These are phyloP conservation scores for Pocillopora meandrina DNA, from an alignment of 92 coral and sea anemone species.

Conservation along the genomic window DNA sequence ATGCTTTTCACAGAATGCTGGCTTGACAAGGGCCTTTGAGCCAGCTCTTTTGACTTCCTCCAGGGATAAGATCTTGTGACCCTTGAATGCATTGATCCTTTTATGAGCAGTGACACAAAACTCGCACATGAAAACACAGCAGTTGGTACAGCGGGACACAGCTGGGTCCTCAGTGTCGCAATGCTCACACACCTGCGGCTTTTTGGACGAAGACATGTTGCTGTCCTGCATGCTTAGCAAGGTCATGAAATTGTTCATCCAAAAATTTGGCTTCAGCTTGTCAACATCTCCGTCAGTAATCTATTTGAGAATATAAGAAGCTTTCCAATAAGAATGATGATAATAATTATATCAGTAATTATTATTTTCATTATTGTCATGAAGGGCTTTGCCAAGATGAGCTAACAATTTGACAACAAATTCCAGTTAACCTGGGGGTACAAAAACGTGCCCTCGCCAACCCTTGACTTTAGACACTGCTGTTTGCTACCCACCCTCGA, in stretches of 20 bases:
- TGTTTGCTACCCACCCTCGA: too few species aligned
- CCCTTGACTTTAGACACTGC: too few species aligned
- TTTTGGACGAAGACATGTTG: neutral
- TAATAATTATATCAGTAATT: slow-evolving; percentile 8
- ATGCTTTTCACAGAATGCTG: slow-evolving; percentile 65
- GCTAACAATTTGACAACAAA: too few species aligned
- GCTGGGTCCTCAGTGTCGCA: slow-evolving; percentile 72
- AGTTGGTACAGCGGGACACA: slow-evolving; percentile 59
- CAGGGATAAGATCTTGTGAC: slow-evolving; percentile 56
- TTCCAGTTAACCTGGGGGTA: too few species aligned
- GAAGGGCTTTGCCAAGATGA: too few species aligned
- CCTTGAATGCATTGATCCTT: slow-evolving; percentile 39
- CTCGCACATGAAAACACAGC: slow-evolving; percentile 66
- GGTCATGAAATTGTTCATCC: slow-evolving; percentile 65
- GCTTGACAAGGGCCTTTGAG: slow-evolving; percentile 56
- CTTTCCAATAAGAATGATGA: too few species aligned
- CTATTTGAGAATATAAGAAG: slow-evolving; percentile 1
- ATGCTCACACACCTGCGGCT: slow-evolving; percentile 55
- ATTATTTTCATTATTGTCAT: too few species aligned
- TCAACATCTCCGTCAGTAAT: slow-evolving; percentile 48
- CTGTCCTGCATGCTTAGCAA: slow-evolving; percentile 18
- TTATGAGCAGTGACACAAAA: slow-evolving; percentile 73
- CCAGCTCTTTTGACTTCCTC: slow-evolving; percentile 57
- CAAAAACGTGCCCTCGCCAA: too few species aligned
- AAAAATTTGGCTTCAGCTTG: slow-evolving; percentile 62